Percentiles rank a stretch among this genome's conserved stretches.
Evolutionary conservation across 1,140 invertebrate genomes (phyloP).

Genomic region (Papilio polytes): DNA sequence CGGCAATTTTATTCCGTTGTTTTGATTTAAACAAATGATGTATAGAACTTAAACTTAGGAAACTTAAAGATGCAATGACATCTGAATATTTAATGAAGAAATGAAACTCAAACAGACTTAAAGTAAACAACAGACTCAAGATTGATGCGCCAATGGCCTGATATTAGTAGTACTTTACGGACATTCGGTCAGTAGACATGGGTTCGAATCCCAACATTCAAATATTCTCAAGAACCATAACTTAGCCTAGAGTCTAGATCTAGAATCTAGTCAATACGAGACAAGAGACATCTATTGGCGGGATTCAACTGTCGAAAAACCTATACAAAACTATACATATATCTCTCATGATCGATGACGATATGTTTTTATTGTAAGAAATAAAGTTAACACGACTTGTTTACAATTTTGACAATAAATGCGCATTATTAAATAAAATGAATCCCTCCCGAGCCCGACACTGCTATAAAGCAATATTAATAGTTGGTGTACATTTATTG

Average conservation of each 20-base stretch:
- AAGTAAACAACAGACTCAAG: no score
- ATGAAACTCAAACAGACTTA: no score
- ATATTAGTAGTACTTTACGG: no score
- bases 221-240: background rate
- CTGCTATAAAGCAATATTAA: background rate
- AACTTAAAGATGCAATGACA: no score
- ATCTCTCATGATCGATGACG: background rate
- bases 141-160: no score
- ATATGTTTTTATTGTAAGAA: background rate
- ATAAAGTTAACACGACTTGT: background rate
- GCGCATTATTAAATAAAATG: background rate
- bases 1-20: background rate
- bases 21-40: no score
- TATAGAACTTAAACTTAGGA: no score
- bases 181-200: background rate
- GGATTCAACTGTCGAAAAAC: background rate
- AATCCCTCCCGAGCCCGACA: background rate
- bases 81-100: no score
- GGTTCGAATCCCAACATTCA: background rate
- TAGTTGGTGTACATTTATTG: constrained; percentile 5
- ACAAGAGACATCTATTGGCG: background rate
- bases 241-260: background rate
- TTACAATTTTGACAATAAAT: constrained; percentile 6
- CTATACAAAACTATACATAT: background rate
- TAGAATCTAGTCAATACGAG: no score